These are phyloP conservation scores for Artibeus jamaicensis DNA, from an alignment of 2,797 vertebrate genomes.

Conservation along the genomic window DNA sequence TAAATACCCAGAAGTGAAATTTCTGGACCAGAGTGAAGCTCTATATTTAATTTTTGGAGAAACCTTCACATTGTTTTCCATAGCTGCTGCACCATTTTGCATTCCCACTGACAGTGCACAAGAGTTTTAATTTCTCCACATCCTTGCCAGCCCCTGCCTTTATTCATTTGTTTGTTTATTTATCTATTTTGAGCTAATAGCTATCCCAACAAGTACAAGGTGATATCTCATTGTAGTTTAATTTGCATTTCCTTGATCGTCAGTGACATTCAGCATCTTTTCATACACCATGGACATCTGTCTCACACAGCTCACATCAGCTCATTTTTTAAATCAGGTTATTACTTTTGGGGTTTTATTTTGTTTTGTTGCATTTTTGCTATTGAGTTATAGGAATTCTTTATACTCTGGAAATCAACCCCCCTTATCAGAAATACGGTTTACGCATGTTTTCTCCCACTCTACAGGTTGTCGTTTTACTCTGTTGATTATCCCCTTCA, in stretches of 20 bases:
- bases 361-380: background rate
- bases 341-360: background rate
- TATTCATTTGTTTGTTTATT: background rate
- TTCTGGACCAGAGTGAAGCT: background rate
- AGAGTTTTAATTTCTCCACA: background rate
- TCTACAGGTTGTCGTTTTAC: background rate
- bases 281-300: background rate
- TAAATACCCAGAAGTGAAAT: background rate
- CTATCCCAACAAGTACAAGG: background rate
- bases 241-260: background rate
- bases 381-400: background rate
- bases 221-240: background rate
- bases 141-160: background rate
- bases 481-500: background rate
- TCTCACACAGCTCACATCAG: background rate
- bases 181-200: background rate
- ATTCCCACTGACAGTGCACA: background rate
- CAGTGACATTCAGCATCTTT: background rate
- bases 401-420: background rate
- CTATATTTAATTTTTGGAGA: background rate
- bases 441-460: background rate
- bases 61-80: background rate
- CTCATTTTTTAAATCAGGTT: background rate
- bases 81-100: background rate
- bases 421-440: background rate